These are phyloP conservation scores for Merluccius polli DNA, from an alignment of 2,797 vertebrate genomes.

Conservation along the genomic window DNA sequence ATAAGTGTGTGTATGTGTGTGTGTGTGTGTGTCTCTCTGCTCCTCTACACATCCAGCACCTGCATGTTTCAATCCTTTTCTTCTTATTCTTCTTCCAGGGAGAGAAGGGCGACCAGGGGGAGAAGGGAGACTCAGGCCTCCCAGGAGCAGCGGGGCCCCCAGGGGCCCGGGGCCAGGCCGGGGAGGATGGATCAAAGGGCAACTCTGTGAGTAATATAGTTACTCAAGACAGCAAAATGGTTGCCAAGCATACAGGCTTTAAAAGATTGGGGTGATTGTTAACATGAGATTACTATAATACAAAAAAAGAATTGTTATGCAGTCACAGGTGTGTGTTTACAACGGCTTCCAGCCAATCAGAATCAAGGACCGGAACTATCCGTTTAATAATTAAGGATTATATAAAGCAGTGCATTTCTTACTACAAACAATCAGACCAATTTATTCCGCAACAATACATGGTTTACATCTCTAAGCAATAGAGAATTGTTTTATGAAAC, in stretches of 20 bases:
- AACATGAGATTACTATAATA: no score
- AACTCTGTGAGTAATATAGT: slow-evolving; percentile 85
- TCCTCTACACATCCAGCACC: background rate
- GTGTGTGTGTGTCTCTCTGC: background rate
- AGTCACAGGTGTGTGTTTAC: no score
- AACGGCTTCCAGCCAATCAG: no score
- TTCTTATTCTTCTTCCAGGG: slow-evolving; percentile 70
- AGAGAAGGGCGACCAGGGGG: slow-evolving; percentile 90
- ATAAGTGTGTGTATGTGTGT: background rate
- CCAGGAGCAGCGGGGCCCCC: slow-evolving; percentile 88
- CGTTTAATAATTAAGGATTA: no score
- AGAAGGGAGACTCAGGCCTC: slow-evolving; percentile 91
- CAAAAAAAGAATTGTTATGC: no score
- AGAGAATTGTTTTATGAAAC: background rate
- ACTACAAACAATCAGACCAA: no score
- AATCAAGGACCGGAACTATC: no score
- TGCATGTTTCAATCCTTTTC: slow-evolving; percentile 11
- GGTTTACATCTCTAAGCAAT: background rate
- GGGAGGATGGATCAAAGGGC: slow-evolving; percentile 94
- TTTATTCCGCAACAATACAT: background rate
- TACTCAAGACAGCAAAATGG: no score
- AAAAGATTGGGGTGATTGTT: no score
- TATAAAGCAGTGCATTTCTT: no score
- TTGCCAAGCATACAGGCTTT: no score
- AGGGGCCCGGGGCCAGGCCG: slow-evolving; percentile 84